phyloP scores from a whole-genome alignment of 2,888 invertebrate genomes.

The Sthenelais limicola region DNA sequence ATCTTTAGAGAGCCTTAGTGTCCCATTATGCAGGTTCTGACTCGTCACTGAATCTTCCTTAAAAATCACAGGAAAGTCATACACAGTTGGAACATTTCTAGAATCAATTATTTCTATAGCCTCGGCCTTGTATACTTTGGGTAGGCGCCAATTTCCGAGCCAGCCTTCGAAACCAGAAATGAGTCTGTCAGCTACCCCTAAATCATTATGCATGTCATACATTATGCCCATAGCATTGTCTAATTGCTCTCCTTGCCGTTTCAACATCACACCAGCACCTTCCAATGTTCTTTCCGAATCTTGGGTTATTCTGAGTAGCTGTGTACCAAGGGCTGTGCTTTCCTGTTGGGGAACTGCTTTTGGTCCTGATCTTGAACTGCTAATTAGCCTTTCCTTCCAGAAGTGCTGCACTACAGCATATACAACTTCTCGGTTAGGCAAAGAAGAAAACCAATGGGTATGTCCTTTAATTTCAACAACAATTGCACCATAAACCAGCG shows the following conservation, averaged over 20 bases:
- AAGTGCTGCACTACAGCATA: slow-evolving; percentile 57
- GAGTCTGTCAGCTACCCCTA: slow-evolving; percentile 58
- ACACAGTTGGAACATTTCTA: slow-evolving; percentile 54
- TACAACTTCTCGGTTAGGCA: slow-evolving; percentile 55
- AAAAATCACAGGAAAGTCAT: slow-evolving; percentile 26
- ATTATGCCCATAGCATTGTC: slow-evolving; percentile 53
- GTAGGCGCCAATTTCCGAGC: slow-evolving; percentile 59
- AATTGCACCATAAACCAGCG: slow-evolving; percentile 58
- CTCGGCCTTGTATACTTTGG: slow-evolving; percentile 48
- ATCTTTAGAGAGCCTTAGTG: slow-evolving; percentile 28
- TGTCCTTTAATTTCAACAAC: slow-evolving; percentile 51
- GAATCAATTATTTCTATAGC: slow-evolving; percentile 54
- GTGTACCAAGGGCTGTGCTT: slow-evolving; percentile 37
- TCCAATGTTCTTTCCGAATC: slow-evolving; percentile 59
- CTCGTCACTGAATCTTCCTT: background rate
- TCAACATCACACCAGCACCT: slow-evolving; percentile 55
- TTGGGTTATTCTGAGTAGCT: slow-evolving; percentile 55
- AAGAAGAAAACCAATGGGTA: slow-evolving; percentile 61
- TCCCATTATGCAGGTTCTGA: slow-evolving; percentile 16
- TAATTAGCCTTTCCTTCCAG: slow-evolving; percentile 50
- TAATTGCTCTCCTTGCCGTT: slow-evolving; percentile 59
- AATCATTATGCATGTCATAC: slow-evolving; percentile 60
- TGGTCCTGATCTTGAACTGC: background rate
- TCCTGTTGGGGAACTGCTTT: background rate
- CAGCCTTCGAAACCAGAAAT: slow-evolving; percentile 58